Base-by-base conservation (phyloP, 1,140 invertebrate genomes). In the Mycetomoellerius zeteki region DNA sequence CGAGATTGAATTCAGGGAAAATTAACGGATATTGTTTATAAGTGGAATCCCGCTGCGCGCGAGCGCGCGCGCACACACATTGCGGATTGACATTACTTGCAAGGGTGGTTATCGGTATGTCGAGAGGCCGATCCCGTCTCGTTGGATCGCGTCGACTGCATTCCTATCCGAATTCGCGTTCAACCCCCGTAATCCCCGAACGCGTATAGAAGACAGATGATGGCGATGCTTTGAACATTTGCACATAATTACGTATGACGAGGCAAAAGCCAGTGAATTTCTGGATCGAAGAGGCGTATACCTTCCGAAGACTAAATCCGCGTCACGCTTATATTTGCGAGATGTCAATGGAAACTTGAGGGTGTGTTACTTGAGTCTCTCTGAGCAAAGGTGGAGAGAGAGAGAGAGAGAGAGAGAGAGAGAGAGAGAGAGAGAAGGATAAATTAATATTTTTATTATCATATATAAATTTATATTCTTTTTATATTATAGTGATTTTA, bases 11-110 rank as follows among this genome's bases (percentile, higher is more conserved):
- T 87, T 86, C 75, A 69, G 37, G 50, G 87, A 87, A 80, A 85
- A 87, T 88, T 88, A 88, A 86, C 87, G 87, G 87, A 88, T 88
- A 87, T 88, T 88, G 87, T 88, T 88, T 87, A 88, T 88, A 86
- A 65, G 75, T 50, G 72, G 58, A 64, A 88, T 76, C 65, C 72
- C 47, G 62, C 47, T 52, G 56, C 27, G 64, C 58, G 54, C 1
- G 3, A 2, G 19, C 21, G 33, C 56, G 37, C 58, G 10, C 37
- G n/a, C 58, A 1, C 37, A 10, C 58, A 30, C 47, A 19, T 52
- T 52, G 24, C 62, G 65, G 62, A 52, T 85, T 85, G 86, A 87
- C 73, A 86, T 89, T 88, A 88, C 81, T 78, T 88, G 60, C 54
- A 54, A 67, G 47, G 56, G 75, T 86, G 82, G 86, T 89, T 89